Conservation (phyloP, 2,888 invertebrate species). For the Anaspis maculata region DNA sequence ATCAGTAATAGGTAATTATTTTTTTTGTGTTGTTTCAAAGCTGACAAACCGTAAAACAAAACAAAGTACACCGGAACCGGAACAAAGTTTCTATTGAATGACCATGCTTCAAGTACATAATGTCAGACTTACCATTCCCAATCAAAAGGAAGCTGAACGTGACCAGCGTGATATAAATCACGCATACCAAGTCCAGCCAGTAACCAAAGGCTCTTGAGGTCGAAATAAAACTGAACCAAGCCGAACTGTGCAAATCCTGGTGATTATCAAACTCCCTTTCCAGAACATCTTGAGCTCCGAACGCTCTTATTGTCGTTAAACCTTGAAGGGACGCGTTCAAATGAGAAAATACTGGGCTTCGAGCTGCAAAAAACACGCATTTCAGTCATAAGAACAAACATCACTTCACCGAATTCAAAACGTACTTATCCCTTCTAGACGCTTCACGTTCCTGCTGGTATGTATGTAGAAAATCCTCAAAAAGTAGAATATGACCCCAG, state of each 20-base stretch:
- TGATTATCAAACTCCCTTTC: slow-evolving; percentile 72
- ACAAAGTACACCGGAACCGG: too few species aligned
- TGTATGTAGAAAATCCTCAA: slow-evolving; percentile 60
- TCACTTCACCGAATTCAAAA: too few species aligned
- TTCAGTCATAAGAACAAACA: background rate
- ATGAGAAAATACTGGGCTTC: slow-evolving; percentile 94
- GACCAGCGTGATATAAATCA: slow-evolving; percentile 76
- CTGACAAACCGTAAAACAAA: too few species aligned
- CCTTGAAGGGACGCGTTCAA: slow-evolving; percentile 84
- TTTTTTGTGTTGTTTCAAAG: too few species aligned
- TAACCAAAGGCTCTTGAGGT: slow-evolving; percentile 90
- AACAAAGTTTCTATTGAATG: too few species aligned
- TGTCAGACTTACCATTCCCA: slow-evolving; percentile 44
- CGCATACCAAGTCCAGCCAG: slow-evolving; percentile 83
- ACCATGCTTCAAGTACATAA: background rate
- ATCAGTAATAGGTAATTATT: slow-evolving; percentile 1
- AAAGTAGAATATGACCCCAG: slow-evolving; percentile 56
- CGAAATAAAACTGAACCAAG: slow-evolving; percentile 86
- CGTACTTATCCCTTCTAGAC: slow-evolving; percentile 63
- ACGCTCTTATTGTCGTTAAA: slow-evolving; percentile 84
- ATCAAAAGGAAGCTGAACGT: slow-evolving; percentile 77
- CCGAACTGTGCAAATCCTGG: slow-evolving; percentile 80
- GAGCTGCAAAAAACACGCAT: slow-evolving; percentile 50
- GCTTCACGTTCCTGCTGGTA: slow-evolving; percentile 68
- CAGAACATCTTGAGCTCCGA: slow-evolving; percentile 70